These are phyloP conservation scores for Drosophila flavopinicola DNA, from an alignment of 2,888 invertebrate species.

Conservation along the genomic window DNA sequence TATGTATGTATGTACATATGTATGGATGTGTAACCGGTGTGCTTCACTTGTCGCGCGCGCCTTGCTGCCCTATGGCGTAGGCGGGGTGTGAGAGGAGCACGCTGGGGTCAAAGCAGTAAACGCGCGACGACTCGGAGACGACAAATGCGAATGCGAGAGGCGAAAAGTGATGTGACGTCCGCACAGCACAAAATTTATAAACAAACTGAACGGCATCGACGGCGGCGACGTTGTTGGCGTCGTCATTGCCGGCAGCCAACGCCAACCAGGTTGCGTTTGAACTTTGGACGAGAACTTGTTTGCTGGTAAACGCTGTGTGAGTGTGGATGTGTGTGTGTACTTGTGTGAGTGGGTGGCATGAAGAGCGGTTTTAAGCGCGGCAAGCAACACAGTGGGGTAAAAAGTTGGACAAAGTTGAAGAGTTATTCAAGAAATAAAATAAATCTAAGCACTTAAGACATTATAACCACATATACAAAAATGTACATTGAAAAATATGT, in stretches of 20 bases:
- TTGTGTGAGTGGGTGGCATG: slow-evolving; percentile 53
- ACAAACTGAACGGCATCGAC: slow-evolving; percentile 57
- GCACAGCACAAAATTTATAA: slow-evolving; percentile 67
- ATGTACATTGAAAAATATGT: not conserved
- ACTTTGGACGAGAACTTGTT: slow-evolving; percentile 59
- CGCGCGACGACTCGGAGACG: slow-evolving; percentile 40
- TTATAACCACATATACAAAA: not conserved
- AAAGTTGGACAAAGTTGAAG: not conserved
- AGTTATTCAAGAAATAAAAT: not conserved
- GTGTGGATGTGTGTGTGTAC: slow-evolving; percentile 10
- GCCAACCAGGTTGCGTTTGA: slow-evolving; percentile 57
- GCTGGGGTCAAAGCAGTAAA: slow-evolving; percentile 31
- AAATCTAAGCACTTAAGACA: too few species aligned
- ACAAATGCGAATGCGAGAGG: slow-evolving; percentile 30
- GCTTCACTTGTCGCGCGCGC: slow-evolving; percentile 71
- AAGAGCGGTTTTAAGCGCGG: slow-evolving; percentile 7
- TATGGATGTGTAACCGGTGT: slow-evolving; percentile 56
- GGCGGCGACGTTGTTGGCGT: slow-evolving; percentile 27
- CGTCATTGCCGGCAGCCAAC: slow-evolving; percentile 54
- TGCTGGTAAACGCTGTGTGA: slow-evolving; percentile 23
- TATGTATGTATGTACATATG: slow-evolving; percentile 1
- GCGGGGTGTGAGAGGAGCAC: slow-evolving; percentile 28
- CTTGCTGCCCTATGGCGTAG: slow-evolving; percentile 23
- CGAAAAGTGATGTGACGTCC: slow-evolving; percentile 35
- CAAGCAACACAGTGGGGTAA: slow-evolving; percentile 37